Evolutionary conservation across 1,140 invertebrate species (phyloP).

Genomic region (Lordiphosa collinella): DNA sequence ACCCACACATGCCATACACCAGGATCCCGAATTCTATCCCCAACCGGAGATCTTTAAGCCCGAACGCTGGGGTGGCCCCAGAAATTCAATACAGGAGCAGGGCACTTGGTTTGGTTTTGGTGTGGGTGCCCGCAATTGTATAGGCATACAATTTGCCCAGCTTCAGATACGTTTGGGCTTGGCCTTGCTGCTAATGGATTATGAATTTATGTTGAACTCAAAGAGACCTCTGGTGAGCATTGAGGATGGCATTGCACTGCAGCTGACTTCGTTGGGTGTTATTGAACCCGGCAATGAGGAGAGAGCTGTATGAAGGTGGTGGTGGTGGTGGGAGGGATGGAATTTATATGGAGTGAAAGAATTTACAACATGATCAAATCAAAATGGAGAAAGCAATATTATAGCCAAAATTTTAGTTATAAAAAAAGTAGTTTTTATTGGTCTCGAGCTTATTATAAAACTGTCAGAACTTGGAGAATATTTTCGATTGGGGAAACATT

Average conservation of each 20-base stretch:
- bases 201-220: conserved; percentile 58
- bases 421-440: too few relatives aligned
- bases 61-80: conserved; percentile 83
- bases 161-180: conserved; percentile 83
- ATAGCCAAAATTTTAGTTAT: conserved; percentile 5
- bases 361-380: conserved; percentile 41
- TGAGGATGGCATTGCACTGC: conserved; percentile 63
- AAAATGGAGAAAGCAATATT: conserved; percentile 36
- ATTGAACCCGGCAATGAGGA: conserved; percentile 59
- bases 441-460: too few relatives aligned
- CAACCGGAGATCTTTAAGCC: conserved; percentile 85
- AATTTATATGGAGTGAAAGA: conserved; percentile 22
- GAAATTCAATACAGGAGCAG: conserved; percentile 78
- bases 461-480: too few relatives aligned
- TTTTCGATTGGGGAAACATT: too few relatives aligned
- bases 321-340: neutral
- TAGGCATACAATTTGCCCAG: conserved; percentile 84
- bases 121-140: conserved; percentile 69
- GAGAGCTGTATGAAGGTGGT: conserved; percentile 36
- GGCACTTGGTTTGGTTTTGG: conserved; percentile 84
- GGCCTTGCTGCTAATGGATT: conserved; percentile 70
- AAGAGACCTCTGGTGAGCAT: conserved; percentile 51
- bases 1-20: conserved; percentile 78
- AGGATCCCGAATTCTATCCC: conserved; percentile 81
- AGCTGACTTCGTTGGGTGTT: conserved; percentile 54